Evolutionary conservation across 2,888 invertebrate species (phyloP).

Genomic region (Agrochola lota): DNA sequence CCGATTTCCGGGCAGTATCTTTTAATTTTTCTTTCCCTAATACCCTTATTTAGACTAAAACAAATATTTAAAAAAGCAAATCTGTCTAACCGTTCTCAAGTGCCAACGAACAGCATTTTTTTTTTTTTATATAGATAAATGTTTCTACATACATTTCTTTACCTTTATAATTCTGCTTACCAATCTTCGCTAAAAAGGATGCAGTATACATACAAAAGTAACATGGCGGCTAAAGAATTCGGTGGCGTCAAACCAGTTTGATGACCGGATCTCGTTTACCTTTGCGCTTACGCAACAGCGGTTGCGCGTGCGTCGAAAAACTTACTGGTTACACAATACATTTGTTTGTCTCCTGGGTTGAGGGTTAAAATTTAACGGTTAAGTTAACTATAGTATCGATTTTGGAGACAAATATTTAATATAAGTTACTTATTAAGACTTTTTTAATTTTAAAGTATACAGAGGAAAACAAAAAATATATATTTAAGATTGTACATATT

Average conservation of each 20-base stretch:
- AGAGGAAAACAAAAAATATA: too few relatives aligned
- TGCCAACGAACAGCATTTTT: too few relatives aligned
- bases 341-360: constrained; percentile 31
- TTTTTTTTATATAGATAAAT: too few relatives aligned
- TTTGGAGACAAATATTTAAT: neutral
- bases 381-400: neutral
- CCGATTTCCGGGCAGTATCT: too few relatives aligned
- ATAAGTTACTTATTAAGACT: too few relatives aligned
- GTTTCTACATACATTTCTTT: too few relatives aligned
- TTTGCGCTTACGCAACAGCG: constrained; percentile 52
- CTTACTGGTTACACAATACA: constrained; percentile 37
- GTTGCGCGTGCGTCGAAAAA: constrained; percentile 51
- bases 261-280: constrained; percentile 60
- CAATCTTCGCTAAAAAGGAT: constrained; percentile 22
- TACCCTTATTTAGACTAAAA: too few relatives aligned
- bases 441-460: too few relatives aligned
- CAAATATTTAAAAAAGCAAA: too few relatives aligned
- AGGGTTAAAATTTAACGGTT: constrained; percentile 17
- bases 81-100: too few relatives aligned
- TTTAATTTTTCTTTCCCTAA: too few relatives aligned
- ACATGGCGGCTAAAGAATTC: constrained; percentile 47
- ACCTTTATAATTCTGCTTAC: neutral
- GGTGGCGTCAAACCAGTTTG: constrained; percentile 58
- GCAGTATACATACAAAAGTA: constrained; percentile 30
- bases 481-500: too few relatives aligned